phyloP scores from a whole-genome alignment of 2,113 vertebrate genomes.

The Oplegnathus fasciatus region DNA sequence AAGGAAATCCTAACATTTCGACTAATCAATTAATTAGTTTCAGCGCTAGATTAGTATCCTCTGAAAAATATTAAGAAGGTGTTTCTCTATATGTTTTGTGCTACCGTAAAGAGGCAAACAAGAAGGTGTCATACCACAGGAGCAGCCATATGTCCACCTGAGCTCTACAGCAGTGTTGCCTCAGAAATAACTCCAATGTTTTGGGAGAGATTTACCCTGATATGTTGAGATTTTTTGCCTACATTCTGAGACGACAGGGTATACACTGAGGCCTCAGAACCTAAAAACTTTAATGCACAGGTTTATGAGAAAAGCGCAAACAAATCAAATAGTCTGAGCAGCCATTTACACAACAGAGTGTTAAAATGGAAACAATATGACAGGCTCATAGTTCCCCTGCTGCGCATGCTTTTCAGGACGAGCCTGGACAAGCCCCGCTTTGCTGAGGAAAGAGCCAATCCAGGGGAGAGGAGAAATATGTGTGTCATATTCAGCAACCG shows the following conservation, averaged over 20 bases:
- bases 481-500: slow-evolving; percentile 18
- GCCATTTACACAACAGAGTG: not conserved
- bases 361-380: slow-evolving; percentile 43
- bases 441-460: slow-evolving; percentile 31
- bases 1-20: not conserved
- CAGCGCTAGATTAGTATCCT: not conserved
- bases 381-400: slow-evolving; percentile 37
- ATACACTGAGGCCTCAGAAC: not conserved
- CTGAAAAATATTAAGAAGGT: not conserved
- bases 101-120: not conserved
- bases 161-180: slow-evolving; percentile 11
- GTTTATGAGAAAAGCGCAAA: slow-evolving; percentile 1
- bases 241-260: not conserved
- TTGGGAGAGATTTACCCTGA: not conserved
- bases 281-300: not conserved
- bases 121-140: not conserved
- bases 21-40: not conserved
- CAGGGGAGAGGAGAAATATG: slow-evolving; percentile 35
- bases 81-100: not conserved
- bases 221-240: not conserved
- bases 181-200: not conserved
- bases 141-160: not conserved
- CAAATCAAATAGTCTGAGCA: not conserved
- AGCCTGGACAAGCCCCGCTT: slow-evolving; percentile 70
- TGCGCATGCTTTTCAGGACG: slow-evolving; percentile 48